Evolutionary conservation across 2,888 invertebrate species (phyloP), one percentile per base, ranked within the genome.

Genomic region (Torymus texanus): DNA sequence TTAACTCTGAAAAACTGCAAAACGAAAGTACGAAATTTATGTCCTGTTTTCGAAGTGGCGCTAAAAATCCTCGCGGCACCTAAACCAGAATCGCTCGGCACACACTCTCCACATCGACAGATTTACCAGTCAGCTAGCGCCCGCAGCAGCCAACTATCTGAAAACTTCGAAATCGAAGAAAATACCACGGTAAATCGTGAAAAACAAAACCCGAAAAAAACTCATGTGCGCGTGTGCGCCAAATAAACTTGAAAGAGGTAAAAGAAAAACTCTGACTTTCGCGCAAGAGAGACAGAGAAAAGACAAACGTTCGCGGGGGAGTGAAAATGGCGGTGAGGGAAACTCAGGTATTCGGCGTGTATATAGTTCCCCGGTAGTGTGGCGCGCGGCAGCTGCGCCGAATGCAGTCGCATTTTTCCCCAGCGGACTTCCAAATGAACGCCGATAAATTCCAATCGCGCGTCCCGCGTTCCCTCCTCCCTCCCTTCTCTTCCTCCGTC

Each of bases 391-490:
- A 58, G 76, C 58, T 29, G 59, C 53, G 41, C 29, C 41, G 66
- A 72, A 58, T 56, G 72, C 67, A 67, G 70, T 61, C 66, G 79
- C 73, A 79, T 81, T 81, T 81, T 81, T 79, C 78, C 65, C 41
- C 41, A 8, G 73, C 74, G 70, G 79, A 79, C 77, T 77, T 75
- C 76, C 67, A 79, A 79, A 79, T 77, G 81, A 81, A 81, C 70
- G 79, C 59, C 79, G 75, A 82, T 82, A 80, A 81, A 83, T 82
- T 83, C 82, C 82, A 66, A 82, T 82, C 77, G 75, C 78, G 79
- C 66, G 16, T 2, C 21, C 21, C 21, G 21, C 21, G 21, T 8
- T 8, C 29, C 29, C 41, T 8, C 29, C 29, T 29, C 29, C 29
- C 29, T 5, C 5, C 29, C 29, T n/a, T n/a, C n/a, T n/a, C 29